Base-by-base conservation (phyloP, 2,797 vertebrate genomes). In the Galaxias olidus region DNA sequence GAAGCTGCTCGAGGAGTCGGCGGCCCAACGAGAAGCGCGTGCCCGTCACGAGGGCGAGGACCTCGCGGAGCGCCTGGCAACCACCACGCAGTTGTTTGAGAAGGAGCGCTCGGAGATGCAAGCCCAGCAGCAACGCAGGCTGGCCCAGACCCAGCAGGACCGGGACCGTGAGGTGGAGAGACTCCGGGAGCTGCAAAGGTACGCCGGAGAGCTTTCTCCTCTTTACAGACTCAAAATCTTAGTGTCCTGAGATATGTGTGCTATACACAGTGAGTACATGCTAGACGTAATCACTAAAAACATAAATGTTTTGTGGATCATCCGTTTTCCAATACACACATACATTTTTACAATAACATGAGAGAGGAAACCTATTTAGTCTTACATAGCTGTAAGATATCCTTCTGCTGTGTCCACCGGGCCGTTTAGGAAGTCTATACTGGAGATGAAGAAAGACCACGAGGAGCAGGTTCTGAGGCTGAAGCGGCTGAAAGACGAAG, bases 371-470 rank as follows among this genome's bases (percentile, higher is more conserved):
- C 30, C 30, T 19, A 5, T 10, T 52, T 20, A 52, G 10, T 10
- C 10, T 17, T 57, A n/a, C 41, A 9, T n/a, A 17, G 15, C 8
- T 11, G 11, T 44, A 13, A 42, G 13, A 15, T 15, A 1, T 9
- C 17, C 43, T 65, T 17, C 45, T 4, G 8, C 10, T 66, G 56
- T 75, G 4, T 61, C 9, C 12, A 3, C 0, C 57, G 43, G 13
- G 30, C 30, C 6, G 30, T 6, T 30, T 73, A 98, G 96, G 78
- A 87, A 81, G 9, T 95, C 96, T 7, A 89, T 98, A 63, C 73
- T 90, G 51, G 95, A 96, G 65, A 95, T 97, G 94, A 93, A 89
- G 84, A 93, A 86, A 66, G 95, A 97, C 77, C 90, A 97, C 0
- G 93, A 96, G 71, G 92, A 97, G 30, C 96, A 98, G 78, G 78